Evolutionary conservation across 2,113 vertebrate species (phyloP), one percentile per base, ranked within the genome.

Genomic region (Misgurnus mizolepis): DNA sequence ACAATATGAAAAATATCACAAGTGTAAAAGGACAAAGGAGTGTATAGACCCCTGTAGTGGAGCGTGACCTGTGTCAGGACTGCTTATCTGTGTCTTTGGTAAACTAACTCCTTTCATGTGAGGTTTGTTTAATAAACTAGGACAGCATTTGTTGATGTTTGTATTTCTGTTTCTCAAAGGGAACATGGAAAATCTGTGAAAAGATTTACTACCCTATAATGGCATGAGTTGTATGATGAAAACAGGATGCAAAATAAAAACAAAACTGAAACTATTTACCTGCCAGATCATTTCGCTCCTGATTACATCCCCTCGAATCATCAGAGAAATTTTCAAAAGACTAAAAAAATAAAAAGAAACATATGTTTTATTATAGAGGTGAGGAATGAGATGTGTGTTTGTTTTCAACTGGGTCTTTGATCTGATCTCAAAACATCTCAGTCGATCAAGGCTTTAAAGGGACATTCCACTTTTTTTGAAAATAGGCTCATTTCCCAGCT

Each of bases 301-400:
- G 91, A 81, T 92, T 83, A 73, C 93, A 96, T 72, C 91, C 92
- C 76, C 93, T 92, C 61, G 94, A 96, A 86, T 95, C 95, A 91
- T 93, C 88, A 79, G 95, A 96, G 83, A 98, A 90, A 84, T 96
- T 98, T 91, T 98, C 96, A 89, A 94, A 97, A 83, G 96, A 97
- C 97, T 99, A 85, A 79, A 84, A 84, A 17, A 85, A 83, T 87
- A 84, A 82, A 86, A 67, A 78, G 80, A 64, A 12, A 81, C 14
- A 72, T 39, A 40, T 43, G 43, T 53, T 12, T 53, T 47, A 64
- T 65, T 65, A 53, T 60, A 72, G 62, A 41, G 62, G 47, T 15
- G 6, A 74, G 4, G 18, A 18, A 74, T 62, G 41, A 62, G 11
- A 61, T 56, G 22, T 41, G 56, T 43, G 70, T 17, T 71, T 55